These are phyloP conservation scores for Trissoscelio sp. DNA, from an alignment of 2,888 invertebrate species.

Conservation along the genomic window DNA sequence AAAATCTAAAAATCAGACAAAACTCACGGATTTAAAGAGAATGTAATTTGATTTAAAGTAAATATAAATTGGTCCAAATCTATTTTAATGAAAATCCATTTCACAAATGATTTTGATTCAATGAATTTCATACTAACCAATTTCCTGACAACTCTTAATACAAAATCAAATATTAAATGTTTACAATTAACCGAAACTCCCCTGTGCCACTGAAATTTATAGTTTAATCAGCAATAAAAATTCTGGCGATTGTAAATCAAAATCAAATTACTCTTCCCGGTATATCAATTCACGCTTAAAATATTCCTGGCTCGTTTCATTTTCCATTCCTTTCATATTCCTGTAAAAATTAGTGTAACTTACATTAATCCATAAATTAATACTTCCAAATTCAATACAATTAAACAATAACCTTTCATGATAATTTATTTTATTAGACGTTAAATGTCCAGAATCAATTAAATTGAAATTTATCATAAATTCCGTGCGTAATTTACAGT, in stretches of 20 bases:
- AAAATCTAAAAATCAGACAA: too few species aligned
- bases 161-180: constrained; percentile 22
- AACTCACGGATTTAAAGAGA: too few species aligned
- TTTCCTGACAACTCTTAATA: constrained; percentile 19
- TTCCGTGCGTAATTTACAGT: neutral
- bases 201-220: constrained; percentile 45
- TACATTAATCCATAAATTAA: constrained; percentile 47
- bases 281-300: constrained; percentile 7
- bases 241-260: constrained; percentile 36
- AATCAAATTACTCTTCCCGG: constrained; percentile 41
- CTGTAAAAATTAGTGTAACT: too few species aligned
- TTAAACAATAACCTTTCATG: constrained; percentile 33
- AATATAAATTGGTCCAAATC: too few species aligned
- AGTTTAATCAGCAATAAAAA: constrained; percentile 30
- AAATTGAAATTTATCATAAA: constrained; percentile 28
- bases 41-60: too few species aligned
- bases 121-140: neutral
- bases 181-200: neutral
- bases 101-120: neutral
- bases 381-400: constrained; percentile 20
- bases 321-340: constrained; percentile 19
- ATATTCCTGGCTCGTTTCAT: constrained; percentile 1
- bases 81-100: constrained; percentile 13
- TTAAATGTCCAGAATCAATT: constrained; percentile 11
- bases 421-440: constrained; percentile 10